These are phyloP conservation scores for Bubalus kerabau DNA, from an alignment of 2,113 vertebrate genomes.

Conservation along the genomic window DNA sequence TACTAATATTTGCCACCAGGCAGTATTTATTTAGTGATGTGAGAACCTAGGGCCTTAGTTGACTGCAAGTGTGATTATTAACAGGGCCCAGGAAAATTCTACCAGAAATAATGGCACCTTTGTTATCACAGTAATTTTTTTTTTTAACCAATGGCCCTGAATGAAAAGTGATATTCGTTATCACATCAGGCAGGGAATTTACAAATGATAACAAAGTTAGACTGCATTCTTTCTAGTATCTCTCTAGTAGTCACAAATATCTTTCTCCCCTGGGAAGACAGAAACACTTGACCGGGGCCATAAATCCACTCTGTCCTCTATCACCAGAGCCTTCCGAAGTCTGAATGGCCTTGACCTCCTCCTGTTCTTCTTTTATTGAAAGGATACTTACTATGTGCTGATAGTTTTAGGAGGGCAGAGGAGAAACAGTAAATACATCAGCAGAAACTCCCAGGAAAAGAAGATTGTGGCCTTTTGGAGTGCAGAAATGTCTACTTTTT, in stretches of 20 bases:
- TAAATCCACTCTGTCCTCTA: slow-evolving; percentile 19
- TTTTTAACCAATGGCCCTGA: not conserved
- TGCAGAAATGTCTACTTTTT: not conserved
- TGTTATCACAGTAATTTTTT: slow-evolving; percentile 46
- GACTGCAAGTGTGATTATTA: slow-evolving; percentile 69
- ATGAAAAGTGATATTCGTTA: slow-evolving; percentile 63
- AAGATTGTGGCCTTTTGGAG: not conserved
- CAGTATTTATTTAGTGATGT: slow-evolving; percentile 68
- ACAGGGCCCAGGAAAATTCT: slow-evolving; percentile 49
- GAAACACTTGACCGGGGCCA: slow-evolving; percentile 35
- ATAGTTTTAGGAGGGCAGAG: slow-evolving; percentile 5
- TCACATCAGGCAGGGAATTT: slow-evolving; percentile 53
- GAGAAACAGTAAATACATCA: not conserved
- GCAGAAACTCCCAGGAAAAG: not conserved
- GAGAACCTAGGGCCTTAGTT: slow-evolving; percentile 48
- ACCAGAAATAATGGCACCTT: slow-evolving; percentile 61
- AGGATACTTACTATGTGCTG: slow-evolving; percentile 17
- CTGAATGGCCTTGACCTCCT: not conserved
- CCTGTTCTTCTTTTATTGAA: not conserved
- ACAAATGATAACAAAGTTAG: slow-evolving; percentile 48
- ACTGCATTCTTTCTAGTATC: slow-evolving; percentile 55
- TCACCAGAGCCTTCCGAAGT: not conserved
- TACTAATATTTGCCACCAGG: slow-evolving; percentile 64
- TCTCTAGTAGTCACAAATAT: slow-evolving; percentile 37
- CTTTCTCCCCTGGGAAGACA: slow-evolving; percentile 56